A percentile compares a stretch with the other conserved stretches of the same genome.
Evolutionary conservation across 1,140 invertebrate genomes (phyloP).

Genomic region (Anastatus disparis): DNA sequence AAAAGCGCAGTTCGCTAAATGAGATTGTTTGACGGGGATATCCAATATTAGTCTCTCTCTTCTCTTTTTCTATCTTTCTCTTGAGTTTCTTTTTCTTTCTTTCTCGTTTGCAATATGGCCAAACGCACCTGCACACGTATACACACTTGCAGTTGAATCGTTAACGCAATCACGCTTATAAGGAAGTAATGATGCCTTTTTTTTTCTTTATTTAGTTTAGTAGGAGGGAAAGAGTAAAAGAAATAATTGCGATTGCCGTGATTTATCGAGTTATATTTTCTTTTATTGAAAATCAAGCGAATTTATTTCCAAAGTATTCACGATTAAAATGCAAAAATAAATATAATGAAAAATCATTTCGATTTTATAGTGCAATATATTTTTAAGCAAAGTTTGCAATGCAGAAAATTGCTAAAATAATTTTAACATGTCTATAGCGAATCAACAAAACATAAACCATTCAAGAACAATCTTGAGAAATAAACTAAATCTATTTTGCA

Average conservation of each 20-base stretch:
- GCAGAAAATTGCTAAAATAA: no score
- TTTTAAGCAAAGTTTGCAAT: no score
- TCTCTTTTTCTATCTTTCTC: constrained; percentile 40
- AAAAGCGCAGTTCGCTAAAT: constrained; percentile 57
- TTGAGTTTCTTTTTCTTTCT: constrained; percentile 19
- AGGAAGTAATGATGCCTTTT: constrained; percentile 32
- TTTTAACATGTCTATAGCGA: no score
- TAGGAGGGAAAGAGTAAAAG: background rate
- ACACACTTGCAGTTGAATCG: background rate
- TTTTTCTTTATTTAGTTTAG: constrained; percentile 32
- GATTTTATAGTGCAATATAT: no score
- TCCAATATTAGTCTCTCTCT: constrained; percentile 52
- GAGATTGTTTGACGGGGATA: constrained; percentile 65
- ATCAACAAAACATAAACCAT: no score
- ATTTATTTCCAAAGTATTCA: no score
- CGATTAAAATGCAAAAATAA: no score
- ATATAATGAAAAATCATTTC: no score
- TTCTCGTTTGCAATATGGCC: background rate
- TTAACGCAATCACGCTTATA: constrained; percentile 28
- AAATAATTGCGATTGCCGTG: background rate
- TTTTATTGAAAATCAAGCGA: background rate
- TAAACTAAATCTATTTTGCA: no score
- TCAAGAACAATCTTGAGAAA: no score
- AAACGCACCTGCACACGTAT: constrained; percentile 3
- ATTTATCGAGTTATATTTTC: constrained; percentile 5